Base-by-base conservation (phyloP, 2,888 invertebrate genomes). In the Meiosimyza decipiens region DNA sequence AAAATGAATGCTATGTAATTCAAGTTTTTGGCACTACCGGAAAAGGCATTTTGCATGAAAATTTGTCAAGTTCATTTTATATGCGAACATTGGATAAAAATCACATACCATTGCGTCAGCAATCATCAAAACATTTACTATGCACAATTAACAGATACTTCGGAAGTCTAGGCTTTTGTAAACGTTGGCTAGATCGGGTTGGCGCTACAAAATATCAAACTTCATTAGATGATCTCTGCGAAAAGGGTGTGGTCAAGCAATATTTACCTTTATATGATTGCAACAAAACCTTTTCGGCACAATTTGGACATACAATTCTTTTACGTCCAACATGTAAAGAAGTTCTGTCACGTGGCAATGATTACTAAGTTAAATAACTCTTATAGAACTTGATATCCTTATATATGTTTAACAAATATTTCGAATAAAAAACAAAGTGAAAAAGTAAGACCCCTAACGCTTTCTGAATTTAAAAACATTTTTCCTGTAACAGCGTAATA, bases 1-100 rank as follows among this genome's bases (percentile, higher is more conserved):
- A 98, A 85, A 95, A 96, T 84, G 98, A 98, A 88, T 95, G 97
- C 87, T 98, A 97, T 88, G 98, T 98, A 0, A 99, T 99, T 80
- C 98, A 99, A 88, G 98, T 98, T 0, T 99, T 99, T 86, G 98
- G 98, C 66, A 97, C 97, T 28, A 99, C 98, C 3, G 98, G 98
- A 4, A 90, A 92, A 70, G 95, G 95, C 0, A 89, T 92, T 76
- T 98, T 99, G 3, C 97, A 97, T 84, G 98, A 99, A 84, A 98
- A 98, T 84, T 96, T 97, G 94, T 98, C 99, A 84, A 95, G 95
- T 81, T 98, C 97, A 18, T 98, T 99, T 88, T 99, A 99, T 87
- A 98, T 98, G 98, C 98, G 97, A 88, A 96, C 96, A 86, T 98
- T 93, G 85, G 97, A 98, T 81, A 93, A 93, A 79, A 90, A 92